These are phyloP conservation scores for Sericinus montela DNA, from an alignment of 2,888 invertebrate species.

Conservation along the genomic window DNA sequence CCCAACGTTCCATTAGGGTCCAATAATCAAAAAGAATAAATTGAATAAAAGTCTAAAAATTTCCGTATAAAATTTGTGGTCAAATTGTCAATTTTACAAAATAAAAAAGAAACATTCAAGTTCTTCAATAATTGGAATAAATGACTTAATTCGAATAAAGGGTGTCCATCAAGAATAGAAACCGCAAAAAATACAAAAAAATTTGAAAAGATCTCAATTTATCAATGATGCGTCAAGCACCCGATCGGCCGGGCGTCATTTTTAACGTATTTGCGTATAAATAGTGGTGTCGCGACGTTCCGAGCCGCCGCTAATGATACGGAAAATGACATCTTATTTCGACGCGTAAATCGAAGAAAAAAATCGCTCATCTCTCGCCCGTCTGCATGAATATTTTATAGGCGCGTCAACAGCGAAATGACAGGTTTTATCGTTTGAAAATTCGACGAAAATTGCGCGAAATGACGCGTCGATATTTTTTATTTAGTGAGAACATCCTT, in stretches of 20 bases:
- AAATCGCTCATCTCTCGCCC: conserved; percentile 76
- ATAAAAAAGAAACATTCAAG: no score
- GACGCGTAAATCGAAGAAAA: conserved; percentile 78
- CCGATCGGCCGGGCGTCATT: conserved; percentile 75
- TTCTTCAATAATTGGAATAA: not conserved
- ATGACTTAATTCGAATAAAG: conserved; percentile 40
- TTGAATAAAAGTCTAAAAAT: no score
- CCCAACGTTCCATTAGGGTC: no score
- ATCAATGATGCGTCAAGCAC: conserved; percentile 77
- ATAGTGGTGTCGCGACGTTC: conserved; percentile 72
- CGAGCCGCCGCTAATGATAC: conserved; percentile 77
- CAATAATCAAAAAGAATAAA: no score
- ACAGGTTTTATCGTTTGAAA: conserved; percentile 80
- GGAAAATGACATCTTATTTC: conserved; percentile 81
- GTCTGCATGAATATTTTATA: conserved; percentile 78
- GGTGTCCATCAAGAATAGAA: conserved; percentile 39
- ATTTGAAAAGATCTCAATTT: conserved; percentile 72
- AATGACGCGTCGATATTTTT: conserved; percentile 79
- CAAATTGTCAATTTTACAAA: no score
- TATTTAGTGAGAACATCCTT: conserved; percentile 79
- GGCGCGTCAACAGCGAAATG: conserved; percentile 79
- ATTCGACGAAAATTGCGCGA: conserved; percentile 76
- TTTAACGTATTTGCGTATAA: conserved; percentile 79
- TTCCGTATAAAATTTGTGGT: no score
- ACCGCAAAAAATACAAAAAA: conserved; percentile 49